Base-by-base conservation (phyloP, 35 echinoderm and acorn worm species). In the Antedon bifida region DNA sequence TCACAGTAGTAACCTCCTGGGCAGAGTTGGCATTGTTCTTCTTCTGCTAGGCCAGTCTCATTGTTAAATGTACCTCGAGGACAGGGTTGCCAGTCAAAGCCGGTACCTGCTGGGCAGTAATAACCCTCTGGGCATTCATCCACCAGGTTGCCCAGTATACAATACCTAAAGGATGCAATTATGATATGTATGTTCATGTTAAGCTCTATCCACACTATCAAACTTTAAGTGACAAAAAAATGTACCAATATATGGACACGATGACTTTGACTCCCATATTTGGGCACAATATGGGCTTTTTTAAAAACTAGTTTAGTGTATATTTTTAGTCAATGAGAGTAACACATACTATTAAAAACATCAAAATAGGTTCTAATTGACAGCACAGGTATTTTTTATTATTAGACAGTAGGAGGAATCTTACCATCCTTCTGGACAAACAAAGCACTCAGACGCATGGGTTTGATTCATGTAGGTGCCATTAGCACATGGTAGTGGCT, bases 401-500 rank as follows among this genome's bases (percentile, higher is more conserved):
- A 42, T 42, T n/a, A n/a, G 38, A 42, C 38, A 42, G 14, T 4
- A 42, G 14, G 14, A 39, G 3, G 78, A 29, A 4, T 32, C 85
- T 89, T 86, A 97, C 94, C 88, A 90, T 92, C 90, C 90, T 31
- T 85, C 90, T 12, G 87, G 87, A 46, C 94, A 97, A 29, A 88
- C 31, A 79, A 87, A 89, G 77, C 88, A 97, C 28, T 92, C 90
- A 13, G 90, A 85, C 0, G 87, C 90, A 88, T 92, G 90, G 0
- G 90, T 97, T n/a, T 97, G 90, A 73, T 92, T 97, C 94, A 97
- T 97, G 36, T 92, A 97, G 32, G 94, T 97, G 1, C 94, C 94
- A 33, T 97, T 89, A 34, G 78, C 84, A 88, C 94, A 97, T 10
- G 88, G 94, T 21, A 92, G 51, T 0, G 94, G 90, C 82, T 97